These are phyloP conservation scores for Tetraneura akinire DNA, from an alignment of 1,140 invertebrate genomes.

Conservation along the genomic window DNA sequence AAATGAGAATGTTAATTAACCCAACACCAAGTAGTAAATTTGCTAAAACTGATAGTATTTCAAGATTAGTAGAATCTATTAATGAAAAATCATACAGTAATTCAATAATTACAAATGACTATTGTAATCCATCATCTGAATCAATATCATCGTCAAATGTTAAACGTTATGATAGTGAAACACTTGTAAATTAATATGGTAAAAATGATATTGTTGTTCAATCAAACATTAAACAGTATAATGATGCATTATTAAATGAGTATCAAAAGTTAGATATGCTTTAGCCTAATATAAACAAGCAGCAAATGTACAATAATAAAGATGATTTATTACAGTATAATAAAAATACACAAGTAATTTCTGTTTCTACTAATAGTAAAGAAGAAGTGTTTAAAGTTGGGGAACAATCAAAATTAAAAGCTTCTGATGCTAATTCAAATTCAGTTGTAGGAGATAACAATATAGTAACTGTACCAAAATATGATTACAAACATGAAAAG, in stretches of 20 bases:
- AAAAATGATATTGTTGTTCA: not conserved
- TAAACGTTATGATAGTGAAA: constrained; percentile 5
- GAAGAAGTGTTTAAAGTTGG: constrained; percentile 10
- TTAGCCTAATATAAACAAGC: constrained; percentile 17
- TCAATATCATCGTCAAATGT: not conserved
- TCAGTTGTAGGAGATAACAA: not conserved
- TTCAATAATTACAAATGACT: constrained; percentile 10
- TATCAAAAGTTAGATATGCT: constrained; percentile 24
- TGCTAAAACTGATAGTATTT: not conserved
- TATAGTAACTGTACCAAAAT: constrained; percentile 26
- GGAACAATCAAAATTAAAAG: constrained; percentile 10
- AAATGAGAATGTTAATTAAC: not conserved
- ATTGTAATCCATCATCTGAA: constrained; percentile 4
- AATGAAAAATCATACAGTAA: constrained; percentile 18
- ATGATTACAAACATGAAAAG: constrained; percentile 22
- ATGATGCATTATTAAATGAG: constrained; percentile 13
- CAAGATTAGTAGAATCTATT: not conserved
- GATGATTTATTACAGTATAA: constrained; percentile 7
- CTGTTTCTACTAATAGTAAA: not conserved
- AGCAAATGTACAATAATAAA: constrained; percentile 38
- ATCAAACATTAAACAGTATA: constrained; percentile 4
- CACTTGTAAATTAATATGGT: constrained; percentile 6
- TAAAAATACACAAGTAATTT: not conserved
- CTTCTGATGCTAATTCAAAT: constrained; percentile 8
- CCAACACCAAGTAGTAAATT: constrained; percentile 1